These are phyloP conservation scores for Mastacembelus armatus DNA, from an alignment of 2,797 vertebrate genomes.

Conservation along the genomic window DNA sequence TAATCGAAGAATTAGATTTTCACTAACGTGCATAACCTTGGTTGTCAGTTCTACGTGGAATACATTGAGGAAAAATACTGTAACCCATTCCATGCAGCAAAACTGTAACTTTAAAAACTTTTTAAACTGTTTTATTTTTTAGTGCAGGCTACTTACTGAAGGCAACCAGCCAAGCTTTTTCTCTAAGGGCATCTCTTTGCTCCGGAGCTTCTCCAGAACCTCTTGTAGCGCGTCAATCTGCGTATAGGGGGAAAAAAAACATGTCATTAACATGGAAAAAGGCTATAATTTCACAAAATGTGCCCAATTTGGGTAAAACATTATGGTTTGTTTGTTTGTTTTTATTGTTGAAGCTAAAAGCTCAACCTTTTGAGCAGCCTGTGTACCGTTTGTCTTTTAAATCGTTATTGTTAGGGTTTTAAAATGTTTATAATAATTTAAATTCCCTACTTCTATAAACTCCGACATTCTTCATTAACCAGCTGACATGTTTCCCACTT, in stretches of 20 bases:
- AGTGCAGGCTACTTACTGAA: conserved; percentile 77
- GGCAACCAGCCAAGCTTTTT: conserved; percentile 89
- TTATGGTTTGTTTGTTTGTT: neutral
- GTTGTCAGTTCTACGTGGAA: too few species aligned
- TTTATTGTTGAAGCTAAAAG: too few species aligned
- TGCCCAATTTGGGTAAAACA: neutral
- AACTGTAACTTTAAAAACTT: neutral
- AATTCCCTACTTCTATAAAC: too few species aligned
- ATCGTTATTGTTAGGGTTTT: too few species aligned
- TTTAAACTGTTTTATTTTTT: neutral
- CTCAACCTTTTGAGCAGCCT: too few species aligned
- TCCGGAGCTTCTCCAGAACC: conserved; percentile 84
- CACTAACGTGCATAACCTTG: too few species aligned
- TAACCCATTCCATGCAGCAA: neutral
- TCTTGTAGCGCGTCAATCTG: conserved; percentile 87
- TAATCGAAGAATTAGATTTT: neutral
- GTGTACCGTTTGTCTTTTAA: too few species aligned
- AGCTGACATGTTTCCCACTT: neutral
- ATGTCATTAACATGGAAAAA: neutral
- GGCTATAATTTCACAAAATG: neutral
- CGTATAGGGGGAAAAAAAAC: neutral
- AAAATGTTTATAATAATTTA: too few species aligned
- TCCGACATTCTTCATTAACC: neutral
- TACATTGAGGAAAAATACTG: too few species aligned
- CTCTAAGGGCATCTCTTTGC: conserved; percentile 83